A percentile compares a stretch with the other conserved stretches of the same genome.
Evolutionary conservation across 2,888 invertebrate species (phyloP).

Genomic region (Lasioglossum figueresi): DNA sequence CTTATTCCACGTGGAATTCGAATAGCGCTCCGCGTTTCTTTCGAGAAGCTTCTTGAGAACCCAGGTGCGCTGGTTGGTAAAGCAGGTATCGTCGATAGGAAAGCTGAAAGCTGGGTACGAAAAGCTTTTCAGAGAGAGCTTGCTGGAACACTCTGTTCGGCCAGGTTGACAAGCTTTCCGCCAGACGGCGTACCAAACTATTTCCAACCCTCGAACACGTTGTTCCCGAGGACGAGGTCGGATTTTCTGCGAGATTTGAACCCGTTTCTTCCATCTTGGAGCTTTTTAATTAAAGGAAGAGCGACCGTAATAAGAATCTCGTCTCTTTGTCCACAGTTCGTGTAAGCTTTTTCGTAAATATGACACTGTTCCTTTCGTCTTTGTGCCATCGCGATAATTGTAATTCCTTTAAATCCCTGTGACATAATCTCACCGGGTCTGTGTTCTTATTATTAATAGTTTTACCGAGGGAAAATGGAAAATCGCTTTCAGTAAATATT

Average conservation of each 20-base stretch:
- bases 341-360: neutral
- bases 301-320: neutral
- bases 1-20: neutral
- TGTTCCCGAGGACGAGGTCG: neutral
- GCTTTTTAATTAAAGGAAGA: conserved; percentile 3
- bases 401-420: neutral
- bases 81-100: conserved; percentile 28
- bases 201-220: neutral
- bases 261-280: neutral
- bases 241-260: neutral
- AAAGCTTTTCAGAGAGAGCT: conserved; percentile 3
- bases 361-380: neutral
- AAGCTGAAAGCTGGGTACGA: conserved; percentile 6
- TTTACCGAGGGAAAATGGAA: neutral
- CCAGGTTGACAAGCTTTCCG: conserved; percentile 25
- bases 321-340: neutral
- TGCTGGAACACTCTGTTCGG: neutral
- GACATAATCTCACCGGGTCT: neutral
- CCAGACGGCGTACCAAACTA: conserved; percentile 19
- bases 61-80: conserved; percentile 32
- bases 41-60: neutral
- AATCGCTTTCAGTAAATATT: neutral
- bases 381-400: neutral
- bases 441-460: neutral
- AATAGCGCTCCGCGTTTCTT: conserved; percentile 14